These are phyloP conservation scores for Parthenolecanium corni DNA, from an alignment of 2,888 invertebrate genomes.

Conservation along the genomic window DNA sequence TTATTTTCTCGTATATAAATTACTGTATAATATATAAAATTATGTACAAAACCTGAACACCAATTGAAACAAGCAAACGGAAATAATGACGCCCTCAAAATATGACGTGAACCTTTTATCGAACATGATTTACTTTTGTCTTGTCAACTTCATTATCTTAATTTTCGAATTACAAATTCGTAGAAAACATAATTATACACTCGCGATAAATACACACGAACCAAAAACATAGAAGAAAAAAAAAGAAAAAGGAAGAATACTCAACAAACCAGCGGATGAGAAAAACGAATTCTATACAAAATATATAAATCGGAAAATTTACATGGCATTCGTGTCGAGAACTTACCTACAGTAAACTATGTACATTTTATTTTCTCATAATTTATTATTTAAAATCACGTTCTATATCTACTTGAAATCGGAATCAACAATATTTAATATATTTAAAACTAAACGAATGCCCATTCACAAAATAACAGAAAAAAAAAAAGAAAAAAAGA, in stretches of 20 bases:
- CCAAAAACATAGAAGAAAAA: neutral
- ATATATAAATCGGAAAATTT: neutral
- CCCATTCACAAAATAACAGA: too few species aligned
- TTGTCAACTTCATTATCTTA: neutral
- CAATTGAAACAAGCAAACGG: neutral
- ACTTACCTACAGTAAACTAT: too few species aligned
- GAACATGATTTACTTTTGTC: neutral
- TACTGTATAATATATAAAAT: neutral
- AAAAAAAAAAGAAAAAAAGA: neutral
- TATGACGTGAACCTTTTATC: neutral
- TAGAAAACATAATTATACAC: neutral
- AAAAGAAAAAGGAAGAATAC: slow-evolving; percentile 1
- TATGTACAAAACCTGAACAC: neutral
- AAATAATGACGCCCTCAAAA: neutral
- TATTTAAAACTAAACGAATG: too few species aligned
- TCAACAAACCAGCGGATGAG: neutral
- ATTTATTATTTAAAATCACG: too few species aligned
- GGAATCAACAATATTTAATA: too few species aligned
- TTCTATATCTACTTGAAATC: too few species aligned
- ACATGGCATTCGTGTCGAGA: neutral
- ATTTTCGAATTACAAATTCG: neutral
- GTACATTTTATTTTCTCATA: too few species aligned
- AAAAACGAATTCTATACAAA: neutral
- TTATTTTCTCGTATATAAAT: slow-evolving; percentile 8
- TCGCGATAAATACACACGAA: neutral